Conservation (phyloP, 2,113 vertebrate species). For the Vulpes vulpes region DNA sequence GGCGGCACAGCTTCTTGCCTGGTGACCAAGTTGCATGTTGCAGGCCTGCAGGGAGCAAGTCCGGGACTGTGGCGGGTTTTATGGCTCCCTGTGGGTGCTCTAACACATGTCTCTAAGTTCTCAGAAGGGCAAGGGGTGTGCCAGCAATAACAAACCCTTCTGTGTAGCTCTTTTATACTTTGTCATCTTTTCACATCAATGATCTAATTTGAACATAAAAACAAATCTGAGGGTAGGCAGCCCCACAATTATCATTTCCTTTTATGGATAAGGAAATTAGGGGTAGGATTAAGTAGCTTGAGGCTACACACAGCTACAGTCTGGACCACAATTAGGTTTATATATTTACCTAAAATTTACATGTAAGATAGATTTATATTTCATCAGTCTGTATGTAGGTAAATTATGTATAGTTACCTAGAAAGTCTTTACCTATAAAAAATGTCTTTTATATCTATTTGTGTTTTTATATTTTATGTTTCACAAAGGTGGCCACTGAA, state of each 20-base stretch:
- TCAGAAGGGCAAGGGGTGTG: neutral
- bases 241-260: neutral
- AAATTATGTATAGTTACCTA: neutral
- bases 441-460: neutral
- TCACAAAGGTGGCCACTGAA: neutral
- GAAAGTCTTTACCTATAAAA: neutral
- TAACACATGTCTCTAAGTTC: neutral
- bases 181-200: neutral
- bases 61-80: neutral
- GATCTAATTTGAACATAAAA: constrained; percentile 50
- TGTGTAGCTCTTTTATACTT: neutral
- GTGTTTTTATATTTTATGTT: neutral
- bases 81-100: constrained; percentile 3
- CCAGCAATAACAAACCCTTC: neutral
- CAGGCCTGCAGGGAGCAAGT: neutral
- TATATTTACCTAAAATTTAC: neutral
- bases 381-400: neutral
- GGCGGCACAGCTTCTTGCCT: neutral
- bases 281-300: neutral
- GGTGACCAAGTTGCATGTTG: neutral
- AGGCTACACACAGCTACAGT: neutral
- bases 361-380: neutral
- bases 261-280: constrained; percentile 22
- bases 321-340: neutral
- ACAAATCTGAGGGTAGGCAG: neutral